phyloP scores from a whole-genome alignment of 1,140 invertebrate genomes.

The Thaumatotibia leucotreta region DNA sequence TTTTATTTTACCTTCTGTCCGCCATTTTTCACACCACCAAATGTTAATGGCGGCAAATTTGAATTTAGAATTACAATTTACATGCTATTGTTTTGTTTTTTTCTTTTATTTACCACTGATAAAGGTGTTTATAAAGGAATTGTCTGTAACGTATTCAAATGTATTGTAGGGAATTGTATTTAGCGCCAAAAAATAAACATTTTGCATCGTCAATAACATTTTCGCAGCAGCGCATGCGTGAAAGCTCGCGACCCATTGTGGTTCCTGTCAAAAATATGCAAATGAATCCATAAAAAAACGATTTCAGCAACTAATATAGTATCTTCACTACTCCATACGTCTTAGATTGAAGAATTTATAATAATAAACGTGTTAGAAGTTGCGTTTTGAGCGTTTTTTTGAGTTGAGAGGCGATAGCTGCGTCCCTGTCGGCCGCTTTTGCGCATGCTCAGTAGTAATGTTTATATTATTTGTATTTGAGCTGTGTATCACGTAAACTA shows the following conservation, averaged over 20 bases:
- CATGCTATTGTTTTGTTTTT: not conserved
- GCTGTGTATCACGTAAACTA: constrained; percentile 78
- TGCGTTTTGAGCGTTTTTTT: constrained; percentile 15
- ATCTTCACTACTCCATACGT: constrained; percentile 43
- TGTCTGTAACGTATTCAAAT: not conserved
- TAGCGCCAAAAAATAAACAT: constrained; percentile 71
- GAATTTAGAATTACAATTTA: not conserved
- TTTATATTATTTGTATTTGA: constrained; percentile 79
- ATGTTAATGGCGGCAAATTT: not conserved
- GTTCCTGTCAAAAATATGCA: constrained; percentile 70
- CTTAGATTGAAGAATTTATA: constrained; percentile 10
- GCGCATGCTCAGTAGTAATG: constrained; percentile 73
- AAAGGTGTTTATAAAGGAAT: not conserved
- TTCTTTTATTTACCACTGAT: not conserved
- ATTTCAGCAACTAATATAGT: constrained; percentile 53
- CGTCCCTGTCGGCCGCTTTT: constrained; percentile 57
- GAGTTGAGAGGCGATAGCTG: constrained; percentile 22
- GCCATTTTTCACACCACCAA: not conserved
- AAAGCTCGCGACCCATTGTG: constrained; percentile 25
- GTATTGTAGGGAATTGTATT: constrained; percentile 23
- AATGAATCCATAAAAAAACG: constrained; percentile 72
- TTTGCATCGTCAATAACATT: constrained; percentile 64
- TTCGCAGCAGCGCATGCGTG: constrained; percentile 50
- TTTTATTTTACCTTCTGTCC: not conserved
- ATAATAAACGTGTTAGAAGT: constrained; percentile 16